Conservation (phyloP, 2,113 vertebrate species). For the Aptenodytes patagonicus region DNA sequence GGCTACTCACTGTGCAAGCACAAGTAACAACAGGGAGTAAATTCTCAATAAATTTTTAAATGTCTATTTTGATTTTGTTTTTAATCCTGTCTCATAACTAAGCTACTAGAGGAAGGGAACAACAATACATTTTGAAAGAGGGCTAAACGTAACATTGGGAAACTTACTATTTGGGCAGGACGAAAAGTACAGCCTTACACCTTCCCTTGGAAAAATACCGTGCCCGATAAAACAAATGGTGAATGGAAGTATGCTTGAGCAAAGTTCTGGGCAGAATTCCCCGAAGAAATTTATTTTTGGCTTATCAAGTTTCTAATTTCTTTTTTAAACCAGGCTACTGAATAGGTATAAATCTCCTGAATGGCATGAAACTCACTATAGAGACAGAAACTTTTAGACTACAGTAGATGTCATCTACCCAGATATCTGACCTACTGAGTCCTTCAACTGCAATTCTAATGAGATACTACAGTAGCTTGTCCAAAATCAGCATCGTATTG, state of each 20-base stretch:
- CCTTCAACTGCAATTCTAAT: neutral
- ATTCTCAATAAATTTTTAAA: neutral
- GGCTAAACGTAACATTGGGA: neutral
- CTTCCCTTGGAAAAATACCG: neutral
- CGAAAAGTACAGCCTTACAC: neutral
- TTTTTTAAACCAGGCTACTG: neutral
- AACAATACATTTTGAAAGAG: neutral
- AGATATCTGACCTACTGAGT: neutral
- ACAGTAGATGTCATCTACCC: neutral
- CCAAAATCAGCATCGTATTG: neutral
- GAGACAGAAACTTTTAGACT: neutral
- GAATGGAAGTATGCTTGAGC: neutral
- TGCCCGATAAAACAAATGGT: neutral
- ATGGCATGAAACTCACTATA: neutral
- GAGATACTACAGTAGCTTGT: neutral
- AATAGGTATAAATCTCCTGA: neutral
- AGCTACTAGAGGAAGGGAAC: neutral
- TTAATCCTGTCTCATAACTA: neutral
- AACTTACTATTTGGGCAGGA: neutral
- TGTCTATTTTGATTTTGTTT: neutral
- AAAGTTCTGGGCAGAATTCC: slow-evolving; percentile 24
- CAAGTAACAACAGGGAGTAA: neutral
- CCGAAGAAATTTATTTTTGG: neutral
- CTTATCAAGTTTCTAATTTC: neutral
- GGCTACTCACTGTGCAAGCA: neutral